Evolutionary conservation across 2,797 vertebrate species (phyloP), one percentile per base, ranked within the genome.

Genomic region (Calcarius lapponicus): DNA sequence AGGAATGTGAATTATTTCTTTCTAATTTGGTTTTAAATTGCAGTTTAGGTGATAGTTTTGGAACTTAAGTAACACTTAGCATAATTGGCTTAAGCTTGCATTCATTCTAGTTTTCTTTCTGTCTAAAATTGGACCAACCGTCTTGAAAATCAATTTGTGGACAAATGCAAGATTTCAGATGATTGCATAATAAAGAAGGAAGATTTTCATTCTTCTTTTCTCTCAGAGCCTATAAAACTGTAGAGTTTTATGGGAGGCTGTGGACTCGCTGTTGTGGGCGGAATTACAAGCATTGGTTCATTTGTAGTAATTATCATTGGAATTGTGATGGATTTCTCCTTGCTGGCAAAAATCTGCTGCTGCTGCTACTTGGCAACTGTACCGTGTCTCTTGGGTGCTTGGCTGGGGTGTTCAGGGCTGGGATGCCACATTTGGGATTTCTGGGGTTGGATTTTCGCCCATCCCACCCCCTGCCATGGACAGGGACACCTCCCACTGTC

Each of bases 21-120:
- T 86, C 80, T 87, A 86, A 92, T 93, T 92, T 80, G 76, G 29
- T 47, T 93, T 94, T 91, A 90, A 93, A 86, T 93, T 88, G 73
- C 86, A 56, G 58, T 90, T 94, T 69, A 90, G 69, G 85, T 86
- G 89, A 51, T 81, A 80, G 89, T 73, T 91, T 66, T 83, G 76
- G 69, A 81, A 72, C 70, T 95, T 64, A 48, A 86, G 73, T 91
- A 66, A 54, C 34, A 29, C 48, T 93, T 56, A 71, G 24, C 21
- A 9, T 88, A 88, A 91, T 10, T 95, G 58, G 54, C 70, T 42
- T 42, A 58, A 70, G n/a, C 34, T 58, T 61, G 28, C 40, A 38
- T n/a, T 82, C 72, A 38, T 56, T 91, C 56, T 22, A 22, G 17
- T 66, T 89, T 91, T 53, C 28, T 80, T 88, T 62, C 58, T 17